Evolutionary conservation across 2,888 invertebrate species (phyloP), one percentile per base, ranked within the genome.

Genomic region (Meteorus colon): DNA sequence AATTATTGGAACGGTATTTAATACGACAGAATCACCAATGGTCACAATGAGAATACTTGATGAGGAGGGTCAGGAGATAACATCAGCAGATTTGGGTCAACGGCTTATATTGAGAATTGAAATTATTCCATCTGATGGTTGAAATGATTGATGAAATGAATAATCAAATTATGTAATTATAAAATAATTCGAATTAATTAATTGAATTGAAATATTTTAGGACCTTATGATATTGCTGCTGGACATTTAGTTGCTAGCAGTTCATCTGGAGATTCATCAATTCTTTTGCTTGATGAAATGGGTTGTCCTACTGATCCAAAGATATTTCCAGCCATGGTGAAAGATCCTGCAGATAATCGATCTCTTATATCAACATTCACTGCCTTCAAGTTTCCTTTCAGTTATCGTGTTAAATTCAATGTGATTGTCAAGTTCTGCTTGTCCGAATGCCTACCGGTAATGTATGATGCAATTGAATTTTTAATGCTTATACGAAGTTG

Each of bases 351-450:
- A 0, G 86, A 88, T 76, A 88, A 86, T 31, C 84, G 84, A 69
- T 87, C 88, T 0, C 88, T 95, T 24, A 89, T 91, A 0, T 92
- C 93, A 4, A 91, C 92, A 27, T 96, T 96, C 88, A 94, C 95
- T 85, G 97, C 96, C 0, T 97, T 97, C 89, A 95, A 96, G 80
- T 97, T 97, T 90, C 94, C 96, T 0, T 93, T 94, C 14, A 95
- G 96, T n/a, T 93, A 95, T 41, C 92, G 95, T 6, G 95, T 97
- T 0, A 92, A 94, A 79, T 97, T 97, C 86, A 94, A 95, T 82
- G 93, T 96, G 1, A 94, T 95, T 89, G 94, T 97, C 14, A 94
- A 95, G 79, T 96, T 96, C 88, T 97, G 97, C 85, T 90, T 93
- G n/a, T 90, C 91, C 1, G 91, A 91, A 78, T 97, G 97, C 86